Base-by-base conservation (phyloP, 1,140 invertebrate species). In the Macrotrachela quadricornifera region DNA sequence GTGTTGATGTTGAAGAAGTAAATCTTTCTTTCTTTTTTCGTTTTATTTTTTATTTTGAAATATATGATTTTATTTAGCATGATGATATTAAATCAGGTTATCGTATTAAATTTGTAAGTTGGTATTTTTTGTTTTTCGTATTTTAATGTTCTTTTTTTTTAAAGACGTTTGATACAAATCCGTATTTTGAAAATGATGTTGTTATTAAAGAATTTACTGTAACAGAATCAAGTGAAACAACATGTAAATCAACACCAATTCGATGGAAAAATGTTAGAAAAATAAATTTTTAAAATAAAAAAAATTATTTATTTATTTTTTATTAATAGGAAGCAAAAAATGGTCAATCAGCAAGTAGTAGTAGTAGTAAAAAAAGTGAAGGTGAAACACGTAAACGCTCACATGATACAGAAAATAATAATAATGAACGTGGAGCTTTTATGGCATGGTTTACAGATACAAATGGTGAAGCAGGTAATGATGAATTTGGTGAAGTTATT, bases 21-120 rank as follows among this genome's bases (percentile, higher is more conserved):
- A 30, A 30, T 30, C 8, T 30, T 30, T 8, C 8, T 30, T 30
- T 30, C 8, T 8, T 4, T 30, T 4, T 4, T 30, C 21, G 21
- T 4, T 4, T 30, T 2, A 30, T 4, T 30, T 30, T 30, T 30
- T 30, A 30, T 30, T 30, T 2, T 30, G 21, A 30, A 30, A 30
- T 30, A 30, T 30, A n/a, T n/a, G n/a, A n/a, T n/a, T n/a, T n/a
- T n/a, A n/a, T 30, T 8, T 30, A 30, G 21, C 21, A 30, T 64
- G 83, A 86, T 62, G 82, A 88, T 63, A 85, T 85, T 56, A 83
- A 85, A 66, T 83, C 80, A 54, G 84, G 84, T 10, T 87, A 83
- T 70, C 74, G 71, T 58, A 67, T 70, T 47, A 68, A 66, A 39
- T 67, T 71, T 62, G 70, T 73, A 61, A 65, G 64, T 61, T 36